phyloP scores from a whole-genome alignment of 2,113 vertebrate species.

The Delphinus delphis region DNA sequence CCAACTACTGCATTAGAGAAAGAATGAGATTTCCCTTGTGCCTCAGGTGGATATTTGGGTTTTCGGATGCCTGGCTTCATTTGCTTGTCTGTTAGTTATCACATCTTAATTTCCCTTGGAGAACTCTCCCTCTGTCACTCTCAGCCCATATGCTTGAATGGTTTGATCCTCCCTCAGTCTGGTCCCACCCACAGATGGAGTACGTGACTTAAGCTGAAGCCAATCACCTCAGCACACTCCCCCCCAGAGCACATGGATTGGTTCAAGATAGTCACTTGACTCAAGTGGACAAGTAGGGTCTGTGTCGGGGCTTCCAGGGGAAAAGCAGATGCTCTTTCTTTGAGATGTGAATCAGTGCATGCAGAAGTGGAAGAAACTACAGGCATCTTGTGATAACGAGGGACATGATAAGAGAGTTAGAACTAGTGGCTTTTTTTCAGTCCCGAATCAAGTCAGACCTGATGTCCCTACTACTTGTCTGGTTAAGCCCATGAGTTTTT shows the following conservation, averaged over 20 bases:
- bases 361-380: background rate
- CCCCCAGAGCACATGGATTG: background rate
- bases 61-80: background rate
- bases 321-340: background rate
- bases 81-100: background rate
- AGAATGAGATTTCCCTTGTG: background rate
- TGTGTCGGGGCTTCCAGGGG: background rate
- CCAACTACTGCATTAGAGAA: background rate
- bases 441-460: background rate
- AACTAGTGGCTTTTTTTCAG: background rate
- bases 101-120: background rate
- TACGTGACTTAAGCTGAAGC: background rate
- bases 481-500: background rate
- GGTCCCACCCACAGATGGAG: background rate
- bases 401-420: background rate
- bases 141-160: background rate
- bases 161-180: background rate
- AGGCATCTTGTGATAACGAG: background rate
- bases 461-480: background rate
- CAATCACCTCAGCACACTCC: background rate
- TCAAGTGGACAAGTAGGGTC: rapidly evolving
- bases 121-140: background rate
- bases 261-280: background rate
- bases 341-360: rapidly evolving
- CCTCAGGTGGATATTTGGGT: background rate